phyloP scores from a whole-genome alignment of 1,140 invertebrate genomes.

The Orius insidiosus region DNA sequence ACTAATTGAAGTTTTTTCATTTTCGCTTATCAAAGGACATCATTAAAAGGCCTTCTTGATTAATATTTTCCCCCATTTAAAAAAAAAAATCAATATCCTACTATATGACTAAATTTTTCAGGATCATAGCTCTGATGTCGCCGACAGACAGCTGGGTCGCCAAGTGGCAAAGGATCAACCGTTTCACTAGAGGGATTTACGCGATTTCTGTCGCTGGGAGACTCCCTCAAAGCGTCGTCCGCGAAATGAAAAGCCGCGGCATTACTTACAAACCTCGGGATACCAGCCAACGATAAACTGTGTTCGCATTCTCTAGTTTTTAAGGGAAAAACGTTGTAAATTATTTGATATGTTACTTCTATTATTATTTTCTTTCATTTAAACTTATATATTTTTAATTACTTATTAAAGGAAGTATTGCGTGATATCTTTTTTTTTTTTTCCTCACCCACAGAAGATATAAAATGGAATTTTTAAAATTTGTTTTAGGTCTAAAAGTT shows the following conservation, averaged over 20 bases:
- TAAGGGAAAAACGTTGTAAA: too few relatives aligned
- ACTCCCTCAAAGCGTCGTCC: constrained; percentile 64
- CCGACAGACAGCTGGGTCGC: constrained; percentile 94
- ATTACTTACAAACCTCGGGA: constrained; percentile 74
- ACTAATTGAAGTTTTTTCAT: not conserved
- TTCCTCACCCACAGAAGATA: too few relatives aligned
- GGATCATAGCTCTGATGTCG: constrained; percentile 82
- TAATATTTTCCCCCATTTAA: constrained; percentile 19
- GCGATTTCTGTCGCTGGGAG: constrained; percentile 87
- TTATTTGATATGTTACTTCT: too few relatives aligned
- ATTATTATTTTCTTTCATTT: too few relatives aligned
- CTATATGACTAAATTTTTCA: constrained; percentile 31
- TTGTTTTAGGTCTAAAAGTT: too few relatives aligned
- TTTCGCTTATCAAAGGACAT: constrained; percentile 2
- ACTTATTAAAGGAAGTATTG: too few relatives aligned
- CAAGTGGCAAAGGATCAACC: constrained; percentile 88
- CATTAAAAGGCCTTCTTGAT: constrained; percentile 11
- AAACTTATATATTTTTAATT: too few relatives aligned
- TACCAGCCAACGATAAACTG: constrained; percentile 57
- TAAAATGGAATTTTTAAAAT: too few relatives aligned
- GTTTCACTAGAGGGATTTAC: constrained; percentile 83
- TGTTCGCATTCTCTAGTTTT: constrained; percentile 2
- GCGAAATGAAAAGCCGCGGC: constrained; percentile 82
- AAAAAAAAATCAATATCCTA: too few relatives aligned
- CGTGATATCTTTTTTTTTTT: too few relatives aligned